These are phyloP conservation scores for Agrotis clavis DNA, from an alignment of 2,888 invertebrate genomes.

Conservation along the genomic window DNA sequence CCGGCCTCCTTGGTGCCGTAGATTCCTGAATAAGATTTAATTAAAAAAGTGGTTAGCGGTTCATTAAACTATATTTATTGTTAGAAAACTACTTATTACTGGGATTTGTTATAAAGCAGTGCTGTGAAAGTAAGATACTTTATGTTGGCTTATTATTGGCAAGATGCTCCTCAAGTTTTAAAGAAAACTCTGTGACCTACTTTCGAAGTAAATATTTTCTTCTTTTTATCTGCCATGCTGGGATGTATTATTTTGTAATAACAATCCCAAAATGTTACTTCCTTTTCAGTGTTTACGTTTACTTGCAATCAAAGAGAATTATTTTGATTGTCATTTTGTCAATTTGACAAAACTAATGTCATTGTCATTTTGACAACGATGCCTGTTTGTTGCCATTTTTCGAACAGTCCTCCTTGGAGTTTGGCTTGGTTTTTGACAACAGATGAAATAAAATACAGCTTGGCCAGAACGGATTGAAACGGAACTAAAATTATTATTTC, in stretches of 20 bases:
- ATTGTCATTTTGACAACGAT: not conserved
- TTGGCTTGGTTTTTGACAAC: not conserved
- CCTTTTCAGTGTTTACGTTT: conserved; percentile 17
- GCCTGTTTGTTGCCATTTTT: not conserved
- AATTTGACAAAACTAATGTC: not conserved
- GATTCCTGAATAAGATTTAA: conserved; percentile 74
- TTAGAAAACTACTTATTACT: not conserved
- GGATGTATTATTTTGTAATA: not conserved
- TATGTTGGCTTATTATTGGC: not conserved
- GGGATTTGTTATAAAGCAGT: not conserved
- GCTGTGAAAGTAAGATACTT: not conserved
- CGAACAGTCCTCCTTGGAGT: not conserved
- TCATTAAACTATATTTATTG: not conserved
- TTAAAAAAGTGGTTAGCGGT: not conserved
- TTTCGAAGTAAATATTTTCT: conserved; percentile 85
- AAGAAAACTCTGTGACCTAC: conserved; percentile 60
- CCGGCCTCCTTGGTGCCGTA: conserved; percentile 80
- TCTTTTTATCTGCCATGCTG: conserved; percentile 88
- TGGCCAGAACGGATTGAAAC: too few species aligned
- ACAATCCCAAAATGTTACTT: not conserved
- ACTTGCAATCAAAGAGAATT: not conserved
- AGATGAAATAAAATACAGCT: not conserved
- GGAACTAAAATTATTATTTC: too few species aligned
- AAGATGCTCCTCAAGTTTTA: not conserved
- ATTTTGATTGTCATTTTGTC: not conserved